phyloP scores from a whole-genome alignment of 2,113 vertebrate genomes.

The Machaerirhynchus nigripectus region DNA sequence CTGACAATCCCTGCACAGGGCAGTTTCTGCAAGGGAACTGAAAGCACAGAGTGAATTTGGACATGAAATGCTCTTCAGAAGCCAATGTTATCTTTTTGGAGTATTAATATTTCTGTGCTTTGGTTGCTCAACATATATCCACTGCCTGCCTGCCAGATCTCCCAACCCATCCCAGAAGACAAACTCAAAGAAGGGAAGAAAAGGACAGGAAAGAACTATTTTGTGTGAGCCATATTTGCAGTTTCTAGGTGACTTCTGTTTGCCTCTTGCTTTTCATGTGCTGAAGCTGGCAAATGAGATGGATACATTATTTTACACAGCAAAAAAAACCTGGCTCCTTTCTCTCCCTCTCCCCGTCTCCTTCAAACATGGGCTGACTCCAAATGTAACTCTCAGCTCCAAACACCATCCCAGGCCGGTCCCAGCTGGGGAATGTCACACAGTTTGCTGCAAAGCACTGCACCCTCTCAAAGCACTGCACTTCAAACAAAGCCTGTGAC shows the following conservation, averaged over 20 bases:
- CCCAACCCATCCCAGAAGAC: background rate
- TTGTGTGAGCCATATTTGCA: background rate
- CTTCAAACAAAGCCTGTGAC: conserved; percentile 52
- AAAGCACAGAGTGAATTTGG: conserved; percentile 9
- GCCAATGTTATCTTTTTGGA: background rate
- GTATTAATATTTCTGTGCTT: conserved; percentile 30
- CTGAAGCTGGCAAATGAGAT: conserved; percentile 18
- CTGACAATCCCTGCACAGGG: background rate
- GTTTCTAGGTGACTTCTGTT: conserved; percentile 33
- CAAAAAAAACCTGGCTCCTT: background rate
- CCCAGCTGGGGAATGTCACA: conserved; percentile 45
- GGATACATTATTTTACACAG: background rate
- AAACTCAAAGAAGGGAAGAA: background rate
- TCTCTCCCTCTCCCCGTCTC: background rate
- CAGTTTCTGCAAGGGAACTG: background rate
- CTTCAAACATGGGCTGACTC: conserved; percentile 36
- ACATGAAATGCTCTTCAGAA: background rate
- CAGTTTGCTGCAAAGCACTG: background rate
- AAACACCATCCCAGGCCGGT: background rate
- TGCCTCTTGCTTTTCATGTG: background rate
- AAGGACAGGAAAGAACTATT: background rate
- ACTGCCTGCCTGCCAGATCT: background rate
- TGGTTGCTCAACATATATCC: background rate
- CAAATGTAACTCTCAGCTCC: background rate
- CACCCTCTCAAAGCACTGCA: background rate